Base-by-base conservation (phyloP, 2,888 invertebrate species). In the Plebejus argus region DNA sequence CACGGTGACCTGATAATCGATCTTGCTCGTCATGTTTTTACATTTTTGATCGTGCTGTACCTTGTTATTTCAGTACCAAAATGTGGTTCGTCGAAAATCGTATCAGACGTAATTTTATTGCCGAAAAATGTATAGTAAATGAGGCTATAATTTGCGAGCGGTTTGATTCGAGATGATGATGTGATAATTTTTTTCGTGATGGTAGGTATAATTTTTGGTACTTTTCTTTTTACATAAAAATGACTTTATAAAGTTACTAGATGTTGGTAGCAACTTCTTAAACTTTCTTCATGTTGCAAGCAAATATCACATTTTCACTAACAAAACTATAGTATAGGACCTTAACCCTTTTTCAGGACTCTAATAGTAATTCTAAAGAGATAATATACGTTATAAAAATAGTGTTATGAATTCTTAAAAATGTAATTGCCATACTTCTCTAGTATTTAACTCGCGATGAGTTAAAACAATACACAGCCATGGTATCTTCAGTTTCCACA, bases 1-100 rank as follows among this genome's bases (percentile, higher is more conserved):
- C 74, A 53, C 49, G 12, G 70, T 49, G 72, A 74, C 61, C 74
- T 49, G 39, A 58, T 77, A 28, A 77, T 61, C 77, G 79, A 77
- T 81, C 81, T 80, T 71, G 81, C 78, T 76, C 76, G 78, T 78
- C 79, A 79, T 78, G 74, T 74, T 49, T 53, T 53, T 53, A 49
- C 49, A 49, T 49, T 53, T 72, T 15, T 53, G 23, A 49, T 45
- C 49, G 12, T 28, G 80, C 78, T 79, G 79, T 77, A 78, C 81
- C 81, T 80, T 81, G 78, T 81, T 82, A 79, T 81, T 83, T 81
- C 33, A 66, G 66, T 61, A 80, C 80, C 78, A 80, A 81, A 82
- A 82, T 77, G 80, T 80, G 78, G 79, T 81, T 81, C 81, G 78
- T 79, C 81, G 81, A 81, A 81, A 81, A 81, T 80, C 79, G 79